phyloP scores from a whole-genome alignment of 2,888 invertebrate species.

The Branchipolynoe longqiensis region DNA sequence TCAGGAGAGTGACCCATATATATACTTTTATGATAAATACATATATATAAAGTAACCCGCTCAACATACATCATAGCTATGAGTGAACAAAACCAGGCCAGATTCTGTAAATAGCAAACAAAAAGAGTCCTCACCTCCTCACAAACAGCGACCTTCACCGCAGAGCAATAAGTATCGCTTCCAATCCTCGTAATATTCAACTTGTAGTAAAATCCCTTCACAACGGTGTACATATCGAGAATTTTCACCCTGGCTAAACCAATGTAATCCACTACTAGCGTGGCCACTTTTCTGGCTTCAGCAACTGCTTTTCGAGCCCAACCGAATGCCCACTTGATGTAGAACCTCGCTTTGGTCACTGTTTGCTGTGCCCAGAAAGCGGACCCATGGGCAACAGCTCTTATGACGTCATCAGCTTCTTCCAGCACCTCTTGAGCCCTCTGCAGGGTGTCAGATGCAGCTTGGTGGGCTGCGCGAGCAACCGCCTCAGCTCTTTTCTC shows the following conservation, averaged over 20 bases:
- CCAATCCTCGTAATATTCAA: constrained; percentile 3
- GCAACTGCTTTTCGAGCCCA: constrained; percentile 7
- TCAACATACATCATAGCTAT: not conserved
- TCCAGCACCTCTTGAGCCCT: constrained; percentile 7
- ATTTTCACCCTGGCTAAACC: constrained; percentile 30
- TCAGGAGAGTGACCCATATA: not conserved
- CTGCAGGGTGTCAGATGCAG: not conserved
- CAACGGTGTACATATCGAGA: not conserved
- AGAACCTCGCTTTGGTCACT: constrained; percentile 20
- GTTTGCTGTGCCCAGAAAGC: constrained; percentile 12
- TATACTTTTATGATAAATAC: not conserved
- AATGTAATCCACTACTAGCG: not conserved
- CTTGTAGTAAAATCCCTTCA: not conserved
- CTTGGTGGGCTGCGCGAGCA: not conserved
- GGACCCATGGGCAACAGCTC: constrained; percentile 19
- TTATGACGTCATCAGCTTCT: constrained; percentile 19
- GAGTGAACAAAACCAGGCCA: not conserved
- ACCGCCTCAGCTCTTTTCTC: constrained; percentile 21
- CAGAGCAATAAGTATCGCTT: constrained; percentile 31
- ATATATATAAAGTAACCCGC: not conserved
- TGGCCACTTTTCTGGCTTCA: constrained; percentile 32
- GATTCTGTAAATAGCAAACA: not conserved
- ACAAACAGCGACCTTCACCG: constrained; percentile 3
- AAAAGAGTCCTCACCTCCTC: constrained; percentile 1
- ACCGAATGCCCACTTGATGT: constrained; percentile 17